Base-by-base conservation (phyloP, 1,140 invertebrate species). In the Drosophila suzukii region DNA sequence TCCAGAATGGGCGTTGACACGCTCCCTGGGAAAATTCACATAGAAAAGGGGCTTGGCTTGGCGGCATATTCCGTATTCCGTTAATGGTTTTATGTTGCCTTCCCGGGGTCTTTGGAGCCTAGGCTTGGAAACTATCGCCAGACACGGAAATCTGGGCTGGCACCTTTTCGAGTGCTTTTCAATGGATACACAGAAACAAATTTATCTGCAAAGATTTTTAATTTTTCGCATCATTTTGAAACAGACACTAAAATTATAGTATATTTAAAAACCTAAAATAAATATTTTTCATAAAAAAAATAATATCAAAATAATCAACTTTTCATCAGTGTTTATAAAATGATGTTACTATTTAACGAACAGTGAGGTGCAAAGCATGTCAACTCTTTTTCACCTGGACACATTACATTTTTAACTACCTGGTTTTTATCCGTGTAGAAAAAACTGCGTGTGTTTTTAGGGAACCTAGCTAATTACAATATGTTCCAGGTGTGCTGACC, bases 31-130 rank as follows among this genome's bases (percentile, higher is more conserved):
- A 71, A 49, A 32, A 36, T 46, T 46, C 43, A 20, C 17, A 71
- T 30, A 38, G 13, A 68, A 62, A 55, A 71, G 78, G 65, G 76
- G 78, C 59, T 79, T 78, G 80, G 84, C 84, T 51, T 49, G 27
- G 27, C 39, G 32, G 57, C 79, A 65, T 84, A 51, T 63, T 54
- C 39, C 43, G 38, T 72, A 49, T 62, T 70, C 20, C 75, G 57
- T 75, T 88, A 89, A 88, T 88, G 83, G 83, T 89, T 89, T 88
- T 83, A 88, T 88, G 84, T 73, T 88, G 75, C 70, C 62, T 57
- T 57, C 54, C 55, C 36, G 15, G 49, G 53, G 53, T 49, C 38
- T 60, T 41, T 30, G 51, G 47, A 30, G 24, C 24, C 12, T 56
- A 54, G 46, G 27, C 46, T 6, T 49, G 39, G 36, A 55, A 76